These are phyloP conservation scores for Adrianichthys oophorus DNA, from an alignment of 2,797 vertebrate genomes.

Conservation along the genomic window DNA sequence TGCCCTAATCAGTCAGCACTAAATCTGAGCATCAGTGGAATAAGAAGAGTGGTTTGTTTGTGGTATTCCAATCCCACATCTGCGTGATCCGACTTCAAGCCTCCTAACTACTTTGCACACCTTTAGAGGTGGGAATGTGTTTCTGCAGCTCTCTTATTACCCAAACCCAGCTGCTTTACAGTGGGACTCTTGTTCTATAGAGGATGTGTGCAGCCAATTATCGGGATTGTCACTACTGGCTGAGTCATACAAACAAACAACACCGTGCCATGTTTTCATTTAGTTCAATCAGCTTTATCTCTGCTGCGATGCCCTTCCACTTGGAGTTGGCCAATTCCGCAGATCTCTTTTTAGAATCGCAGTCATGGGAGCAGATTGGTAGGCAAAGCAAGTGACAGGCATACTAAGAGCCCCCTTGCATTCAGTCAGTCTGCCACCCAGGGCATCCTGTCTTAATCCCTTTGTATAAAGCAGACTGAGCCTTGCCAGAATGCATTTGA, in stretches of 20 bases:
- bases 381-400: slow-evolving; percentile 61
- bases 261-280: slow-evolving; percentile 34
- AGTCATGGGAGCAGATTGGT: slow-evolving; percentile 64
- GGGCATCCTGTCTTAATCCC: slow-evolving; percentile 70
- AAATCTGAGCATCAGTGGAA: background rate
- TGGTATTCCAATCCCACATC: background rate
- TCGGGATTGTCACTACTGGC: slow-evolving; percentile 17
- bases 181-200: slow-evolving; percentile 17
- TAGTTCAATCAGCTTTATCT: slow-evolving; percentile 31
- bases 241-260: slow-evolving; percentile 40
- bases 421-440: slow-evolving; percentile 60
- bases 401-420: slow-evolving; percentile 70
- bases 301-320: slow-evolving; percentile 30
- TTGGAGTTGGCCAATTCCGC: slow-evolving; percentile 40
- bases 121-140: slow-evolving; percentile 8
- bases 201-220: slow-evolving; percentile 42
- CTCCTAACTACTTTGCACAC: slow-evolving; percentile 26
- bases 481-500: slow-evolving; percentile 62
- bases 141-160: slow-evolving; percentile 26
- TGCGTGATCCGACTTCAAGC: background rate
- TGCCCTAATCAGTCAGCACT: background rate
- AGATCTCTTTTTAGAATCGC: slow-evolving; percentile 54
- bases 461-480: slow-evolving; percentile 63
- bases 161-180: slow-evolving; percentile 18
- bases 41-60: background rate